Evolutionary conservation across 2,888 invertebrate genomes (phyloP), one percentile per base, ranked within the genome.

Genomic region (Hydraecia micacea): DNA sequence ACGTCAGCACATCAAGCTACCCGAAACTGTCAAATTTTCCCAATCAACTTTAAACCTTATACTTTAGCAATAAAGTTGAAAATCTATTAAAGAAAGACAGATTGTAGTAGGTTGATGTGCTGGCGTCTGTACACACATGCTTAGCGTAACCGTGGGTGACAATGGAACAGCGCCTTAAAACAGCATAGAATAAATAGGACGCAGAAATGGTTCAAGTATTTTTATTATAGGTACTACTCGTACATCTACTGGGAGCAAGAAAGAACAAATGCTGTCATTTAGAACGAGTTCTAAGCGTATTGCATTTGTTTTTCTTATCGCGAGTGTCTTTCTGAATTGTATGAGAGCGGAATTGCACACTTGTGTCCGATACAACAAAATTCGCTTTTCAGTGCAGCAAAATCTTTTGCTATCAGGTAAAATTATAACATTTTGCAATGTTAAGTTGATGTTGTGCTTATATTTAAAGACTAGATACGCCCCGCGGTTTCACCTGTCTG

Each of bases 251-350:
- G 36, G 15, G 49, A 65, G 8, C 58, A 36, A 36, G 36, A 28
- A 63, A 49, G 58, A 39, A 81, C 81, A 79, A 81, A 58, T 74
- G 65, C 25, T 55, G 58, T 32, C 65, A 13, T 82, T 75, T 81
- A 15, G 18, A 15, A 2, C 28, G 2, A 58, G 39, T 13, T 39
- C 36, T 7, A 28, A 74, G 63, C 55, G 11, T 28, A 32, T 39
- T 75, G 75, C 49, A 81, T 74, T 81, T 63, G 25, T 73, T 72
- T 58, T 39, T 70, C 21, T 46, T 70, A n/a, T n/a, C 5, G 8
- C 7, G 0, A 52, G 39, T 25, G n/a, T 9, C 46, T 25, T 32
- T 21, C n/a, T 55, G 55, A 63, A n/a, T n/a, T 60, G 9, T 42
- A 5, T 28, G 13, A 13, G 6, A 42, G 2, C 13, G 18, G 28